Conservation (phyloP, 1,140 invertebrate species). For the Oncopodura yosiiana region DNA sequence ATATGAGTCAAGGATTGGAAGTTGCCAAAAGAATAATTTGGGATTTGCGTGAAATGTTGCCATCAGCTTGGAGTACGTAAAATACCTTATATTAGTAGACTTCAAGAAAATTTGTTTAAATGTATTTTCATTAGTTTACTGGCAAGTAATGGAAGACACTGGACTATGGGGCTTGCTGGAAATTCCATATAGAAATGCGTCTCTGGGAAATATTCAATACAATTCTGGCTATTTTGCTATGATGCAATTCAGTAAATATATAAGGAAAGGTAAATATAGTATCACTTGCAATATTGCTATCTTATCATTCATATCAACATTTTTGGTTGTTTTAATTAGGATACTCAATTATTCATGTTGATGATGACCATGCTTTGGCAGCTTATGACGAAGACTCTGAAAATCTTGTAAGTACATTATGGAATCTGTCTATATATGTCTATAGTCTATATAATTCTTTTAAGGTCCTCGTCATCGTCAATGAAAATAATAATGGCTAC, state of each 20-base stretch:
- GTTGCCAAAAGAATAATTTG: constrained; percentile 24
- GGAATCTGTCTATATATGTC: background rate
- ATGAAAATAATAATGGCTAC: background rate
- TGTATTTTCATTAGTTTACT: constrained; percentile 14
- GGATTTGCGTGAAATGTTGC: constrained; percentile 20
- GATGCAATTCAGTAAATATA: constrained; percentile 27
- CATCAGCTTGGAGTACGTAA: constrained; percentile 26
- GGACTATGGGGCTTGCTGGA: constrained; percentile 21
- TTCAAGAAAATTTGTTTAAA: background rate
- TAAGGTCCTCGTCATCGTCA: constrained; percentile 14
- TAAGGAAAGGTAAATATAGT: constrained; percentile 15
- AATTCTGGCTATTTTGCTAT: constrained; percentile 24
- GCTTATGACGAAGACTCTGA: constrained; percentile 14
- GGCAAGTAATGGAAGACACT: constrained; percentile 27
- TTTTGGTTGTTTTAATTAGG: background rate
- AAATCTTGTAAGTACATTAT: constrained; percentile 16
- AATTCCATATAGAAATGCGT: constrained; percentile 18
- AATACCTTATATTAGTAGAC: background rate
- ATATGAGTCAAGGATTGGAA: constrained; percentile 22
- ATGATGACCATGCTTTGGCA: constrained; percentile 12
- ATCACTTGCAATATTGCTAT: background rate
- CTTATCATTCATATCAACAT: background rate
- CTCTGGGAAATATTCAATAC: constrained; percentile 23
- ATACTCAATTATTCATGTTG: constrained; percentile 16
- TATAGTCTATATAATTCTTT: background rate